Percentiles rank a stretch among this genome's conserved stretches.
Conservation (phyloP, 2,113 vertebrate species). For the Platycercus adscitus region DNA sequence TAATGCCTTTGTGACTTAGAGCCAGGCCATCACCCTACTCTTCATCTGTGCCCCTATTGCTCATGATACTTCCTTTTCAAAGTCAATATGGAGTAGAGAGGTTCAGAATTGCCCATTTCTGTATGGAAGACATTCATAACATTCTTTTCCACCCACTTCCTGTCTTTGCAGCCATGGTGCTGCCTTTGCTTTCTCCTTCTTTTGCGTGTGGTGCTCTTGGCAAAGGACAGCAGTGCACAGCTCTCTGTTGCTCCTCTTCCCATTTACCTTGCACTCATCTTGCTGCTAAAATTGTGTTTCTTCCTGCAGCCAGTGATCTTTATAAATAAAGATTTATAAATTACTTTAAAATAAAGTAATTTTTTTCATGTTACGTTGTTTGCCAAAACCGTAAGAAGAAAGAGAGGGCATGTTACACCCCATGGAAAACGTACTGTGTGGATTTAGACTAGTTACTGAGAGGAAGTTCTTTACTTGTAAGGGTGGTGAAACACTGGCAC, state of each 20-base stretch:
- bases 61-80: background rate
- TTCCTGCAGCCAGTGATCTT: background rate
- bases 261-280: background rate
- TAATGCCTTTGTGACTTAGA: background rate
- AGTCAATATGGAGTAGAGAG: background rate
- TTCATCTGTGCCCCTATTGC: background rate
- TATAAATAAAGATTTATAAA: no score
- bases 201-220: background rate
- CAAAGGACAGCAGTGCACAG: fast-evolving
- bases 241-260: background rate
- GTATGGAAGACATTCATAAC: background rate
- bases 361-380: background rate
- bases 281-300: background rate
- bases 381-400: background rate
- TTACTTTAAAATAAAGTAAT: background rate
- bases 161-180: fast-evolving
- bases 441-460: background rate
- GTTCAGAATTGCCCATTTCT: background rate
- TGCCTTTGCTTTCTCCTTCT: background rate
- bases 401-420: background rate
- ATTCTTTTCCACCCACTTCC: background rate
- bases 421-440: background rate
- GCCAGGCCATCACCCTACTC: background rate
- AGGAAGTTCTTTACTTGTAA: background rate
- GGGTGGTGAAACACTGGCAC: background rate